phyloP scores from a whole-genome alignment of 2,888 invertebrate genomes.

The Lypha dubia region DNA sequence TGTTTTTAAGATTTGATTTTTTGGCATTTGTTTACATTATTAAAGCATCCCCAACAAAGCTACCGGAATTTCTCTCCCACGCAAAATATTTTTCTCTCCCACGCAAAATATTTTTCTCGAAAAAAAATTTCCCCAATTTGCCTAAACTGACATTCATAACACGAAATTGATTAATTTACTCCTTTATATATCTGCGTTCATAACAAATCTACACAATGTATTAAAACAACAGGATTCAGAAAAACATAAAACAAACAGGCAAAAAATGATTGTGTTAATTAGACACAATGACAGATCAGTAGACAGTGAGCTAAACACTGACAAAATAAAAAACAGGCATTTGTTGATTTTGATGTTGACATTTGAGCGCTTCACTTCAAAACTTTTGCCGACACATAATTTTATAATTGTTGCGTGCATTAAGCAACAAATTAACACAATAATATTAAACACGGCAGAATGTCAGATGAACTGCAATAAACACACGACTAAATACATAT shows the following conservation, averaged over 20 bases:
- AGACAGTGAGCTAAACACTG: slow-evolving; percentile 16
- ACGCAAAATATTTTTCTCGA: too few species aligned
- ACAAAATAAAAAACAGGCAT: slow-evolving; percentile 39
- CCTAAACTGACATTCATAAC: too few species aligned
- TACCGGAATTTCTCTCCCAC: too few species aligned
- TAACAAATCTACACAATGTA: slow-evolving; percentile 25
- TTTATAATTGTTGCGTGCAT: slow-evolving; percentile 74
- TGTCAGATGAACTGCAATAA: slow-evolving; percentile 46
- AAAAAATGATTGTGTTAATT: slow-evolving; percentile 56
- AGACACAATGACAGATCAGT: slow-evolving; percentile 39
- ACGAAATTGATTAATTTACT: background rate
- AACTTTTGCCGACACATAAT: slow-evolving; percentile 73
- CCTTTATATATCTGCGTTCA: background rate
- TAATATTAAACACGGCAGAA: slow-evolving; percentile 71
- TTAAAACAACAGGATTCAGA: slow-evolving; percentile 44
- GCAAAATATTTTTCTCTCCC: too few species aligned
- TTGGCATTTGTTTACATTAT: too few species aligned
- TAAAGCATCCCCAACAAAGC: too few species aligned
- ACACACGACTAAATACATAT: background rate
- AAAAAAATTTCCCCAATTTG: too few species aligned
- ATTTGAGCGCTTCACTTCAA: slow-evolving; percentile 73
- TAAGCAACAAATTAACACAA: slow-evolving; percentile 75
- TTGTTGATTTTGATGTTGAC: slow-evolving; percentile 69
- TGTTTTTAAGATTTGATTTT: too few species aligned
- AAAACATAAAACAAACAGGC: slow-evolving; percentile 18